Conservation (phyloP, 2,797 vertebrate genomes). For the Brotogeris chrysoptera region DNA sequence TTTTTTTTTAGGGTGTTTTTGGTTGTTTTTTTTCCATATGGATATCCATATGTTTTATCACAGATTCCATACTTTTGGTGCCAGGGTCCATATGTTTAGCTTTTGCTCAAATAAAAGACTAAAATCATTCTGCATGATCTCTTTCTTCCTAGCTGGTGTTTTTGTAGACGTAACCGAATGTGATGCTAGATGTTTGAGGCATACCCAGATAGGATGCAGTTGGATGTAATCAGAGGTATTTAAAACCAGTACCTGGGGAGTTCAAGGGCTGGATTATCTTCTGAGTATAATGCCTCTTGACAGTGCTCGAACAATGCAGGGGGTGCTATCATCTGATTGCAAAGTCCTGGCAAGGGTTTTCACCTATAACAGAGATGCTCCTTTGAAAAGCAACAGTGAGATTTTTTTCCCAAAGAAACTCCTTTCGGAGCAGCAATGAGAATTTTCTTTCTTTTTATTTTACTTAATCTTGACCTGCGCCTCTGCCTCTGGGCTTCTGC, state of each 20-base stretch:
- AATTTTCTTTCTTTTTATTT: conserved; percentile 25
- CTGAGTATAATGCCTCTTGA: conserved; percentile 47
- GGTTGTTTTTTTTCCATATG: conserved; percentile 62
- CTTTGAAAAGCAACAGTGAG: background rate
- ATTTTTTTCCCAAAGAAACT: background rate
- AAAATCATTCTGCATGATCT: conserved; percentile 75
- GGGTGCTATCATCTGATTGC: conserved; percentile 53
- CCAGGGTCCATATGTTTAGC: conserved; percentile 76
- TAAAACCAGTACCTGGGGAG: conserved; percentile 14
- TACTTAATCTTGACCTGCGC: background rate
- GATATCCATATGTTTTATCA: conserved; percentile 80
- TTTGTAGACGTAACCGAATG: conserved; percentile 47
- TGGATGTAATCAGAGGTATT: conserved; percentile 17
- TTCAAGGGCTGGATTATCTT: conserved; percentile 52
- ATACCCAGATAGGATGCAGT: background rate
- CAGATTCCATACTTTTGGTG: conserved; percentile 77
- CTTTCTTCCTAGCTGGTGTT: conserved; percentile 68
- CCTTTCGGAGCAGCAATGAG: background rate
- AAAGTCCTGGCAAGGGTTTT: conserved; percentile 19
- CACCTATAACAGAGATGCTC: background rate
- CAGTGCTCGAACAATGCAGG: background rate
- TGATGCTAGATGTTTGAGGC: background rate
- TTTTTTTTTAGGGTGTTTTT: background rate
- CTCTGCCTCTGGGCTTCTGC: background rate
- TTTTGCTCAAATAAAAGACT: conserved; percentile 76